These are phyloP conservation scores for Aleiodes leptofemur DNA, from an alignment of 2,888 invertebrate genomes.

Conservation along the genomic window DNA sequence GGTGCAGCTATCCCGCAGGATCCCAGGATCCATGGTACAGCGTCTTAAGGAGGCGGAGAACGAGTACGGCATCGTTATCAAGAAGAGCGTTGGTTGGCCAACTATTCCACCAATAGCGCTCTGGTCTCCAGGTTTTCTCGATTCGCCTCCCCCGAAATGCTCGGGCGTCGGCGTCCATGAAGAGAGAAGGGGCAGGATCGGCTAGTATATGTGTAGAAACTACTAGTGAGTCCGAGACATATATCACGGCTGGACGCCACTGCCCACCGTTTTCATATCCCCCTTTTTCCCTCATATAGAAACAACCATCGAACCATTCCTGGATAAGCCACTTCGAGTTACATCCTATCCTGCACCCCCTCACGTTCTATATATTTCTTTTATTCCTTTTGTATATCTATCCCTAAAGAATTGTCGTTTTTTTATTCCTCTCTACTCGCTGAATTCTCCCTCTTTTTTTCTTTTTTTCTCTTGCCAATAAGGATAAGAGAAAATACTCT, in stretches of 20 bases:
- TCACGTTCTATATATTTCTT: constrained; percentile 11
- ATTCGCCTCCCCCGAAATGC: constrained; percentile 60
- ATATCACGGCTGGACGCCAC: constrained; percentile 59
- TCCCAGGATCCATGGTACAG: constrained; percentile 51
- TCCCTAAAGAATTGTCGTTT: constrained; percentile 17
- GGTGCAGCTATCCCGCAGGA: constrained; percentile 44
- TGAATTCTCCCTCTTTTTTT: constrained; percentile 23
- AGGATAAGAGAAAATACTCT: constrained; percentile 58
- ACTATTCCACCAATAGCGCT: constrained; percentile 69
- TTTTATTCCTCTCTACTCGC: constrained; percentile 17
- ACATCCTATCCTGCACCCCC: constrained; percentile 43
- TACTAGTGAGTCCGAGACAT: constrained; percentile 55
- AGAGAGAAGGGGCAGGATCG: constrained; percentile 11
- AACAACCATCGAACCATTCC: constrained; percentile 52
- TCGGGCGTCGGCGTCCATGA: constrained; percentile 37
- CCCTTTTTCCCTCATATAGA: constrained; percentile 47
- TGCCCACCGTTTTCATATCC: constrained; percentile 57
- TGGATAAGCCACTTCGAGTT: constrained; percentile 46
- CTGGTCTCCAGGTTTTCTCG: constrained; percentile 72
- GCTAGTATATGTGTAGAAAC: constrained; percentile 51
- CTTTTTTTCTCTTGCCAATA: constrained; percentile 49
- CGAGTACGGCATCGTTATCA: constrained; percentile 73
- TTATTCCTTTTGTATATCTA: constrained; percentile 37
- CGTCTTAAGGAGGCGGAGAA: constrained; percentile 74
- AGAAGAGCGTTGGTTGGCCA: constrained; percentile 69